Conservation (phyloP, 2,113 vertebrate species). For the Erpornis zantholeuca region DNA sequence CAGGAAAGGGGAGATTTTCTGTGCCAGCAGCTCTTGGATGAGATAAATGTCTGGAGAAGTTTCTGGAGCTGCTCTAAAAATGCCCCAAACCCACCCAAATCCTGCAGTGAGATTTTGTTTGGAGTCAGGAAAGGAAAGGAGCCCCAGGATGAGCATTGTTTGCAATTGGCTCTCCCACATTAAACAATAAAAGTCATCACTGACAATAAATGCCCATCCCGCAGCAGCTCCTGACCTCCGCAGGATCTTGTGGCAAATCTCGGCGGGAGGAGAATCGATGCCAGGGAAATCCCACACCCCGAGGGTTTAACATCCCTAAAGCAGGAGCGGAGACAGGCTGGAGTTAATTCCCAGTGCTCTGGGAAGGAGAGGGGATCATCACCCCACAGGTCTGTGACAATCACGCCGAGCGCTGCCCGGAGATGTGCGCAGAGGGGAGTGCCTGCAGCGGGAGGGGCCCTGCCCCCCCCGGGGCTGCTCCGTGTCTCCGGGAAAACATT, state of each 20-base stretch:
- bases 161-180: not conserved
- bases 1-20: not conserved
- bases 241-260: not conserved
- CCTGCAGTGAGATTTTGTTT: not conserved
- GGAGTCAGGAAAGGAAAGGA: not conserved
- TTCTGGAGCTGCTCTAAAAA: not conserved
- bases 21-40: not conserved
- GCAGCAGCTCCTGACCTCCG: not conserved
- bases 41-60: not conserved
- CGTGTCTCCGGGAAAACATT: not conserved
- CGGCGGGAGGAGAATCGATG: rapidly evolving
- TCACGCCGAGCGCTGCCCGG: not conserved
- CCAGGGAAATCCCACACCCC: not conserved
- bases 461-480: not conserved
- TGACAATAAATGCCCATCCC: not conserved
- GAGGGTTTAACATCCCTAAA: not conserved
- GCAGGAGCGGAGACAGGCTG: not conserved
- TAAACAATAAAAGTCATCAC: not conserved
- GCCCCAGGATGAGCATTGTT: not conserved
- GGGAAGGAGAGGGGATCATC: not conserved
- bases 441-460: not conserved
- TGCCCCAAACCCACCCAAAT: not conserved
- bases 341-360: not conserved
- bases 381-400: not conserved
- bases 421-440: not conserved